A percentile compares a stretch with the other conserved stretches of the same genome.
Conservation (phyloP, 2,888 invertebrate species). For the Papilio demoleus region DNA sequence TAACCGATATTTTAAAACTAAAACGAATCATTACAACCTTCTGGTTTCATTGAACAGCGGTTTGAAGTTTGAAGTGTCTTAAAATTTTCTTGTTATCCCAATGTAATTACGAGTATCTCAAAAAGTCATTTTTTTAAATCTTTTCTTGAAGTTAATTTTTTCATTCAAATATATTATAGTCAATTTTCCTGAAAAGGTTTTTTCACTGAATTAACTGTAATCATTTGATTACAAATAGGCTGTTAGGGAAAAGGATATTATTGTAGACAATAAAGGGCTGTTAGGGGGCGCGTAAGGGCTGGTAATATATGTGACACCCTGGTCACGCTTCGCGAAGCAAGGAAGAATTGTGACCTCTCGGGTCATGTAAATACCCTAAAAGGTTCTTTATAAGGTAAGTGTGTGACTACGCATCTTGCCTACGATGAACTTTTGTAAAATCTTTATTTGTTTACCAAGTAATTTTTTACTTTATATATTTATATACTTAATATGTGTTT, state of each 20-base stretch:
- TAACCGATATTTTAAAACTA: no score
- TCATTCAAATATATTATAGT: no score
- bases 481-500: not conserved
- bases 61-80: no score
- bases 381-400: constrained; percentile 35
- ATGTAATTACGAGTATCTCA: no score
- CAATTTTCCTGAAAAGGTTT: not conserved
- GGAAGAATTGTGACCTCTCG: constrained; percentile 72
- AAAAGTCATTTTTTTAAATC: no score
- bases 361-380: constrained; percentile 52
- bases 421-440: constrained; percentile 26
- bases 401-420: constrained; percentile 45
- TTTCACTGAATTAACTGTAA: not conserved
- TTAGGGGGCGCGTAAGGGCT: constrained; percentile 54
- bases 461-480: not conserved
- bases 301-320: constrained; percentile 77
- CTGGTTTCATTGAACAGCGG: no score
- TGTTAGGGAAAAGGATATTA: constrained; percentile 24
- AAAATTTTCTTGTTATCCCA: no score
- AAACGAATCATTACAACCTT: no score
- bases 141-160: no score
- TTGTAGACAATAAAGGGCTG: constrained; percentile 28
- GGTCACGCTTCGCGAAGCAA: constrained; percentile 70
- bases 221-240: constrained; percentile 31
- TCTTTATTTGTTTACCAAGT: constrained; percentile 8